Conservation (phyloP, 2,888 invertebrate species). For the Mythimna albipuncta region DNA sequence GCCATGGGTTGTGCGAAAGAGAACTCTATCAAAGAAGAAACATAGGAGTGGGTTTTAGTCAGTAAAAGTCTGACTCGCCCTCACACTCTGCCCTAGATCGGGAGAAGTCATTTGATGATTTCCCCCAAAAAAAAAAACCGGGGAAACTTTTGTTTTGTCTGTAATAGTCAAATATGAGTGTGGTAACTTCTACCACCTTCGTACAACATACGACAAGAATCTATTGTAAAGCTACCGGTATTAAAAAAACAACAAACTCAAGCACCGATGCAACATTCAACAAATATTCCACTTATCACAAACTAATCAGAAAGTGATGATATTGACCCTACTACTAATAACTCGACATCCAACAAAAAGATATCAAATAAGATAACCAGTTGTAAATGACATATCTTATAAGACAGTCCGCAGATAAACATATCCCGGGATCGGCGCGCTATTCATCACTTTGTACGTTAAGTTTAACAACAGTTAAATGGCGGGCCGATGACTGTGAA, state of each 20-base stretch:
- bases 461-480: slow-evolving; percentile 77
- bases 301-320: slow-evolving; percentile 60
- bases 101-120: no score
- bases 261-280: slow-evolving; percentile 27
- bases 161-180: background rate
- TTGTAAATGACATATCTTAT: slow-evolving; percentile 70
- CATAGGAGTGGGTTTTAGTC: no score
- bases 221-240: background rate
- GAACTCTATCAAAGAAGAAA: no score
- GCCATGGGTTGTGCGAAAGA: no score
- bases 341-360: slow-evolving; percentile 54
- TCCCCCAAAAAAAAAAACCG: no score
- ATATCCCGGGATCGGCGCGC: slow-evolving; percentile 69
- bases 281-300: slow-evolving; percentile 56
- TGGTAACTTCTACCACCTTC: background rate
- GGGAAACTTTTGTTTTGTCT: no score
- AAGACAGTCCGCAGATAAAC: slow-evolving; percentile 74
- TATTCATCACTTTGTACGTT: slow-evolving; percentile 76
- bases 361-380: slow-evolving; percentile 61
- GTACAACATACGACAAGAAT: background rate
- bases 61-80: no score
- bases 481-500: slow-evolving; percentile 77
- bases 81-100: no score
- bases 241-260: slow-evolving; percentile 32
- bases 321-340: slow-evolving; percentile 54